Evolutionary conservation across 1,140 invertebrate genomes (phyloP).

Genomic region (Eulimnadia texana): DNA sequence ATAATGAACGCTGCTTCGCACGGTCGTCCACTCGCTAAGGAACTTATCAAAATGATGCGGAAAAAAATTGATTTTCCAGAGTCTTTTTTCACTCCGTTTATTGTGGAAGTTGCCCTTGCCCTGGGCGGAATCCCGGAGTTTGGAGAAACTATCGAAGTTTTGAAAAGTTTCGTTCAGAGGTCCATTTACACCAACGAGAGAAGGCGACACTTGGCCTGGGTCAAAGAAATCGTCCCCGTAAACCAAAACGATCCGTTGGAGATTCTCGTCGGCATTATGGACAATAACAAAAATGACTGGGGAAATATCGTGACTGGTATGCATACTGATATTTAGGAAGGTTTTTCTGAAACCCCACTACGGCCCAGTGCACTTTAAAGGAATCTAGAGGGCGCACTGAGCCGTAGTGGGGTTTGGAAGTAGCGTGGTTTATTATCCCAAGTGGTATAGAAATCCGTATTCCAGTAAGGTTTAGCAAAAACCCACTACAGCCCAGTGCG

Average conservation of each 20-base stretch:
- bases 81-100: neutral
- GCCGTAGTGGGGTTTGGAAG: too few relatives aligned
- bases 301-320: conserved; percentile 5
- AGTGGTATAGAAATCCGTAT: too few relatives aligned
- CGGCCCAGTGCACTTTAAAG: too few relatives aligned
- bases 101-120: neutral
- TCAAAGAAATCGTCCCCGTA: neutral
- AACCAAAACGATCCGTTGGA: neutral
- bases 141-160: neutral
- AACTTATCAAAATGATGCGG: conserved; percentile 2
- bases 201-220: neutral
- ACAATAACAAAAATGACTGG: neutral
- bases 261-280: neutral
- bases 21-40: conserved; percentile 1
- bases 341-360: too few relatives aligned
- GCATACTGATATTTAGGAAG: too few relatives aligned
- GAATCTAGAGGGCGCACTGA: too few relatives aligned
- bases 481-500: too few relatives aligned
- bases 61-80: neutral
- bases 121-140: neutral
- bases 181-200: neutral
- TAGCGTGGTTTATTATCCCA: too few relatives aligned
- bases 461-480: too few relatives aligned
- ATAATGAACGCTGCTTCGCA: neutral
- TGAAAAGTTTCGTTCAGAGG: neutral